Conservation (phyloP, 2,888 invertebrate species). For the Dascillus cervinus region DNA sequence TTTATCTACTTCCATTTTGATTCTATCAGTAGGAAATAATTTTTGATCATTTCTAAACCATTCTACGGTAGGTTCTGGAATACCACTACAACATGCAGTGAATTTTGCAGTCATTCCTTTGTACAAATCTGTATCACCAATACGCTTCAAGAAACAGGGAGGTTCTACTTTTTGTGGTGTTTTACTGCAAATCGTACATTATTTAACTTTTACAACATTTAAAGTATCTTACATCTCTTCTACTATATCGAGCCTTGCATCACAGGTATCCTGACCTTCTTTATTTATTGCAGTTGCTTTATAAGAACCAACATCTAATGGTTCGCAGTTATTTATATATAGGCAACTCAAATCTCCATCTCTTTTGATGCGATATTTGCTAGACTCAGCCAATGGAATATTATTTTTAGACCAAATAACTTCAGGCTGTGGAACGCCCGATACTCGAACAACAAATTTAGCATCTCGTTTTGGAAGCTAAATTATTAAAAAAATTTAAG, state of each 20-base stretch:
- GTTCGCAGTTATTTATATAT: slow-evolving; percentile 60
- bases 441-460: slow-evolving; percentile 73
- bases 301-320: slow-evolving; percentile 65
- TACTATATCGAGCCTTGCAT: slow-evolving; percentile 67
- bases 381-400: slow-evolving; percentile 56
- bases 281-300: slow-evolving; percentile 71
- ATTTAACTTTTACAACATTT: slow-evolving; percentile 4
- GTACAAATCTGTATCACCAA: slow-evolving; percentile 81
- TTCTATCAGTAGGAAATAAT: slow-evolving; percentile 73
- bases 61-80: slow-evolving; percentile 81
- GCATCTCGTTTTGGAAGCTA: slow-evolving; percentile 70
- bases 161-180: slow-evolving; percentile 70
- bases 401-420: slow-evolving; percentile 84
- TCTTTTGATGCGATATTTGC: slow-evolving; percentile 66
- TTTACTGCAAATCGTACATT: slow-evolving; percentile 47
- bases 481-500: too few species aligned
- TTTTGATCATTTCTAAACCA: slow-evolving; percentile 76
- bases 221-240: slow-evolving; percentile 66
- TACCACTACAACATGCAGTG: slow-evolving; percentile 84
- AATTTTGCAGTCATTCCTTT: slow-evolving; percentile 86
- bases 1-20: slow-evolving; percentile 73
- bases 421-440: slow-evolving; percentile 76
- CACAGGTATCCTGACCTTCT: slow-evolving; percentile 71
- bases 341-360: slow-evolving; percentile 76
- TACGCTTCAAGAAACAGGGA: slow-evolving; percentile 81